Percentiles rank a stretch among this genome's conserved stretches.
These are phyloP conservation scores for Calyptommatus sinebrachiatus DNA, from an alignment of 2,113 vertebrate genomes.

Conservation along the genomic window DNA sequence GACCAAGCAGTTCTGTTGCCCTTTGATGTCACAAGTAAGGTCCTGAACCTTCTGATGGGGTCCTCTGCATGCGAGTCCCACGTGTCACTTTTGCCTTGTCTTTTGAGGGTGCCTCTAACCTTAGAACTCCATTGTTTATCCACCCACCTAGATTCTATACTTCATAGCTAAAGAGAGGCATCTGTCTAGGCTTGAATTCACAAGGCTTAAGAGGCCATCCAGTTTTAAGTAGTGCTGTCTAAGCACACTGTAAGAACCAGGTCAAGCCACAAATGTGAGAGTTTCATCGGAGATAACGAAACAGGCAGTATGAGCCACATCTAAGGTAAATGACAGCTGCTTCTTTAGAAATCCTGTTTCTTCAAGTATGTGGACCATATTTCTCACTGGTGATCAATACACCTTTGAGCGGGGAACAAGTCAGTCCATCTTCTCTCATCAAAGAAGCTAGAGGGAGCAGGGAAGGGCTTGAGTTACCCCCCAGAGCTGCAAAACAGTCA, in stretches of 20 bases:
- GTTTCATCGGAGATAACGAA: neutral
- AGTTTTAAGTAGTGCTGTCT: neutral
- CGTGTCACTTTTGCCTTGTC: neutral
- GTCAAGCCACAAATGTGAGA: neutral
- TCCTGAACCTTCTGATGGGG: neutral
- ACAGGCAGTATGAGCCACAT: neutral
- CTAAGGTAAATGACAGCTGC: neutral
- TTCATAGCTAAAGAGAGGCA: neutral
- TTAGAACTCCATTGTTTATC: neutral
- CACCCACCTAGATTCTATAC: neutral
- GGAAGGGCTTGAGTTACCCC: no score
- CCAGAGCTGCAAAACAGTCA: no score
- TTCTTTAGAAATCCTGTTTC: neutral
- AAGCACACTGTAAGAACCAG: no score
- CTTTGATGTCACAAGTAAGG: conserved; percentile 27
- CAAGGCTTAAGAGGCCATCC: neutral
- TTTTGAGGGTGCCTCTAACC: conserved; percentile 3
- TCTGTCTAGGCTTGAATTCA: neutral
- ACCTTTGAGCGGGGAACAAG: no score
- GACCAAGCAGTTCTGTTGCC: neutral
- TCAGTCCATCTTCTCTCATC: no score
- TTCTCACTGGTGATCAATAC: neutral
- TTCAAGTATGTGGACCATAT: neutral
- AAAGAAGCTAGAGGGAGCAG: no score
- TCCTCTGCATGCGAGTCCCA: neutral